Percentiles rank a stretch among this genome's conserved stretches.
These are phyloP conservation scores for Lepeophtheirus salmonis DNA, from an alignment of 1,140 invertebrate genomes.

Conservation along the genomic window DNA sequence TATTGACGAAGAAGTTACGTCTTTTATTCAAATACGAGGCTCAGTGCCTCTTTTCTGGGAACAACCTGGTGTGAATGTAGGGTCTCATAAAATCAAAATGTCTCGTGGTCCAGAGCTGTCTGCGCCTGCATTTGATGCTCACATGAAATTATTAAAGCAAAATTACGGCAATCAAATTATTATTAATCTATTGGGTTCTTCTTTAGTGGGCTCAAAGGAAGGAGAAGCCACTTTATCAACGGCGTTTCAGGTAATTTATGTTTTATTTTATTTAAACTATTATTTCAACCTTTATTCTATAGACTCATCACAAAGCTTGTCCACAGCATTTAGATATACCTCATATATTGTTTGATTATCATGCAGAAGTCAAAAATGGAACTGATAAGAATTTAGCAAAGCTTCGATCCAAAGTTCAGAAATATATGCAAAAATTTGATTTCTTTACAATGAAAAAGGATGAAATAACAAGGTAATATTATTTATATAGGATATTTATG, in stretches of 20 bases:
- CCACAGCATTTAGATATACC: conserved; percentile 45
- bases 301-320: conserved; percentile 65
- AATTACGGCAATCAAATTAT: conserved; percentile 78
- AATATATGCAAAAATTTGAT: conserved; percentile 44
- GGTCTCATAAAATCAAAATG: conserved; percentile 94
- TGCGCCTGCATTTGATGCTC: conserved; percentile 71
- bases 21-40: conserved; percentile 57
- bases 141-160: conserved; percentile 64
- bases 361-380: conserved; percentile 46
- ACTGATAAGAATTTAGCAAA: conserved; percentile 44
- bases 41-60: conserved; percentile 98
- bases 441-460: conserved; percentile 42
- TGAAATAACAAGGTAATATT: conserved; percentile 27
- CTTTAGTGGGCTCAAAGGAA: conserved; percentile 75
- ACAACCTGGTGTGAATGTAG: conserved; percentile 94
- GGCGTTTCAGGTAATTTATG: conserved; percentile 70
- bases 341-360: conserved; percentile 76
- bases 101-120: conserved; percentile 83
- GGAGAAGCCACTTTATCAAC: conserved; percentile 88
- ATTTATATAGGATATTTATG: conserved; percentile 4
- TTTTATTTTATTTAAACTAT: no score
- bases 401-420: conserved; percentile 51
- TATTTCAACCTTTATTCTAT: no score
- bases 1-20: conserved; percentile 34
- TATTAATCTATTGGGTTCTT: conserved; percentile 76